Percentiles rank a stretch among this genome's conserved stretches.
Conservation (phyloP, 2,888 invertebrate species). For the Pocota personata region DNA sequence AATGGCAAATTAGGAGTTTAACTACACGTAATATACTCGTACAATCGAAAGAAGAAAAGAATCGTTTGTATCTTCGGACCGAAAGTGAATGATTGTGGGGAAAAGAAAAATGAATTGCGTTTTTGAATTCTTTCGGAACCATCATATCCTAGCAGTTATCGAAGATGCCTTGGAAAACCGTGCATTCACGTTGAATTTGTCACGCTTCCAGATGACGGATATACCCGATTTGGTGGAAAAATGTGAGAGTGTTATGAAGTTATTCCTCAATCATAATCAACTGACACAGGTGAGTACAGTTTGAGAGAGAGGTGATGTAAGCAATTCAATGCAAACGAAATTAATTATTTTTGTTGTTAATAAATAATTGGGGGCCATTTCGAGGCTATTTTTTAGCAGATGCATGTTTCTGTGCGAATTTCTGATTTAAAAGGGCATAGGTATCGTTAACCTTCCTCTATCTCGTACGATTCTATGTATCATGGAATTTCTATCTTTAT, state of each 20-base stretch:
- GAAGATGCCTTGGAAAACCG: constrained; percentile 86
- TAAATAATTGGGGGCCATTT: background rate
- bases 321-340: background rate
- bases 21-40: constrained; percentile 12
- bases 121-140: constrained; percentile 87
- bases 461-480: too few relatives aligned
- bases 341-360: background rate
- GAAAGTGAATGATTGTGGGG: background rate
- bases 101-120: constrained; percentile 85
- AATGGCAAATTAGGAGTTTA: constrained; percentile 34
- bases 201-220: constrained; percentile 86
- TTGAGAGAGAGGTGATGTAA: constrained; percentile 22
- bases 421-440: too few relatives aligned
- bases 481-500: too few relatives aligned
- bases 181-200: constrained; percentile 85
- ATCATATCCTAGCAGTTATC: constrained; percentile 87
- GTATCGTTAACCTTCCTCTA: too few relatives aligned
- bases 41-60: background rate
- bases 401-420: too few relatives aligned
- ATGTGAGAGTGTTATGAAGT: constrained; percentile 85
- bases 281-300: constrained; percentile 83
- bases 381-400: background rate
- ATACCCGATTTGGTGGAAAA: constrained; percentile 85
- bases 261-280: constrained; percentile 87
- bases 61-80: background rate